These are phyloP conservation scores for Drosophila nigrodunni DNA, from an alignment of 1,140 invertebrate species.

Conservation along the genomic window DNA sequence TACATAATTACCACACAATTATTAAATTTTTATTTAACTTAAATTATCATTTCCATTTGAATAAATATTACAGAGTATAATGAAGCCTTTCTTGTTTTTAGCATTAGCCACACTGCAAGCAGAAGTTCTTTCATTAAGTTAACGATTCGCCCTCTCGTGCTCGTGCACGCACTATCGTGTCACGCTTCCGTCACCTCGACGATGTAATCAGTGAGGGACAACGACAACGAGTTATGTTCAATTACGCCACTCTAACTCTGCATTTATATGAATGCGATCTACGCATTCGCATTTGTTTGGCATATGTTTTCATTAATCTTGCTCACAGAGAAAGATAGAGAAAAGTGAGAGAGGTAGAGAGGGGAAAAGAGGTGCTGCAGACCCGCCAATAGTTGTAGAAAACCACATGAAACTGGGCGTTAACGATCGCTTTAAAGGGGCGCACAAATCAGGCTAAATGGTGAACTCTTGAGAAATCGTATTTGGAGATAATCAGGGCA, in stretches of 20 bases:
- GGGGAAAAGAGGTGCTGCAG: constrained; percentile 1
- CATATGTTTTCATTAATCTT: constrained; percentile 82
- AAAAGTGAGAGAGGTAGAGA: constrained; percentile 27
- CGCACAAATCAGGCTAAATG: constrained; percentile 24
- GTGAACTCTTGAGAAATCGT: constrained; percentile 38
- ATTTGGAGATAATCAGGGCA: constrained; percentile 65
- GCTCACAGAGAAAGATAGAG: constrained; percentile 35
- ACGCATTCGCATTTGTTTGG: constrained; percentile 77
- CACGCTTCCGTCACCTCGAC: constrained; percentile 29
- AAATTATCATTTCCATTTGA: not conserved
- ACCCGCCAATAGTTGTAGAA: constrained; percentile 6
- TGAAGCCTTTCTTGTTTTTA: too few species aligned
- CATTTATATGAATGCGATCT: constrained; percentile 29
- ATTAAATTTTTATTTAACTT: too few species aligned
- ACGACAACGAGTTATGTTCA: constrained; percentile 55
- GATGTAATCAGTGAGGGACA: constrained; percentile 51
- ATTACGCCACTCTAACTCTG: constrained; percentile 47
- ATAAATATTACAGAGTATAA: not conserved
- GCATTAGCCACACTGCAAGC: too few species aligned
- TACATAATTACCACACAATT: too few species aligned
- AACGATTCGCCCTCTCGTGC: too few species aligned
- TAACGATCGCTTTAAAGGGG: constrained; percentile 47
- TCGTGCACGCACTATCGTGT: not conserved
- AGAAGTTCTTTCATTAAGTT: too few species aligned
- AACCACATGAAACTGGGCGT: constrained; percentile 20